Evolutionary conservation across 1,140 invertebrate genomes (phyloP).

Genomic region (Papilio polytes): DNA sequence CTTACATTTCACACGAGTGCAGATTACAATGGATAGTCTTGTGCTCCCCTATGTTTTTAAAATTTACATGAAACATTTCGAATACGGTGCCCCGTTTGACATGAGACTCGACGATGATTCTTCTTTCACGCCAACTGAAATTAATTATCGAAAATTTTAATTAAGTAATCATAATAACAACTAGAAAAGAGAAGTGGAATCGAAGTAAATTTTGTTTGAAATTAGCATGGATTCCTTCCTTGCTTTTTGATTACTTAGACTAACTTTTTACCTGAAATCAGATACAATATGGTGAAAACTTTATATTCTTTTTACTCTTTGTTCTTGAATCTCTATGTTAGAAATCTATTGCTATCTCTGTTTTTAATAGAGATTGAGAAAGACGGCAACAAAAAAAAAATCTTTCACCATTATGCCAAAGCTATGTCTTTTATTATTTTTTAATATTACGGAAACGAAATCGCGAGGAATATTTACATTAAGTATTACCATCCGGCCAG

Average conservation of each 20-base stretch:
- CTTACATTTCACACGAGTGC: constrained; percentile 39
- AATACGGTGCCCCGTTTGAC: constrained; percentile 66
- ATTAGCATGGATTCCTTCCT: not conserved
- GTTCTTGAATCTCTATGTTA: too few relatives aligned
- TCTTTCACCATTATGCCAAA: too few relatives aligned
- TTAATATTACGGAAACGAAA: too few relatives aligned
- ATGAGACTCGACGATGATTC: constrained; percentile 64
- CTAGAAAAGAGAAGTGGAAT: not conserved
- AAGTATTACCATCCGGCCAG: constrained; percentile 66
- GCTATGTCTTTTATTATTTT: too few relatives aligned
- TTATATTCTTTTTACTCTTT: too few relatives aligned
- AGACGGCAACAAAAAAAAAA: too few relatives aligned
- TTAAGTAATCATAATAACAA: not conserved
- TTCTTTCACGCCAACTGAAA: constrained; percentile 73
- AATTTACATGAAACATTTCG: constrained; percentile 73
- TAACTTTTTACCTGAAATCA: too few relatives aligned
- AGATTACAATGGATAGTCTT: constrained; percentile 47
- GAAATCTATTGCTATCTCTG: too few relatives aligned
- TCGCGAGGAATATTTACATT: too few relatives aligned
- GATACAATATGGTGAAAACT: too few relatives aligned
- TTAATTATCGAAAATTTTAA: not conserved
- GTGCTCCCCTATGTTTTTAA: constrained; percentile 48
- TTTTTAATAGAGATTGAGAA: too few relatives aligned
- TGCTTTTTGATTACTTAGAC: not conserved
- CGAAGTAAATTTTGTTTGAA: not conserved